phyloP scores from a whole-genome alignment of 2,888 invertebrate species.

The Eucera pruinosa region DNA sequence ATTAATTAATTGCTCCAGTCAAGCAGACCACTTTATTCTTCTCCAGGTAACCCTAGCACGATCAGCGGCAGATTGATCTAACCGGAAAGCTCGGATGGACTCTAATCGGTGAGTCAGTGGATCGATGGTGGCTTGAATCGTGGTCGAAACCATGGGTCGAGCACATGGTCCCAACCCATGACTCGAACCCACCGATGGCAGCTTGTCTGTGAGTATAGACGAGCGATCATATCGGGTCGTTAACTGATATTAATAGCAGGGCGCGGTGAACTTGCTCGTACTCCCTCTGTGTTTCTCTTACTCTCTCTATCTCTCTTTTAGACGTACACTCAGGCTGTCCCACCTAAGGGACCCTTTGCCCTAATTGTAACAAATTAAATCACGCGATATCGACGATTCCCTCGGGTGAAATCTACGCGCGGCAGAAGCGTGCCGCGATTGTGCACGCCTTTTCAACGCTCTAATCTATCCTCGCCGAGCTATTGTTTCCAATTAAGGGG shows the following conservation, averaged over 20 bases:
- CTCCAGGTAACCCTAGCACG: background rate
- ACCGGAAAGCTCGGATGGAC: slow-evolving; percentile 17
- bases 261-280: slow-evolving; percentile 76
- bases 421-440: slow-evolving; percentile 65
- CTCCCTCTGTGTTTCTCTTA: slow-evolving; percentile 9
- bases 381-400: slow-evolving; percentile 76
- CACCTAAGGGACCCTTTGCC: slow-evolving; percentile 69
- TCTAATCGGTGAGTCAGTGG: slow-evolving; percentile 70
- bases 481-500: slow-evolving; percentile 60
- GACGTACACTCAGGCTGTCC: slow-evolving; percentile 18
- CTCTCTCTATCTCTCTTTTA: slow-evolving; percentile 5
- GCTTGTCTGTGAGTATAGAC: slow-evolving; percentile 68
- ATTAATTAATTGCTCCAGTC: too few relatives aligned
- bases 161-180: slow-evolving; percentile 32
- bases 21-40: background rate
- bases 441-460: slow-evolving; percentile 65
- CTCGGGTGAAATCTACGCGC: slow-evolving; percentile 60
- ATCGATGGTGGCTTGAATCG: slow-evolving; percentile 69
- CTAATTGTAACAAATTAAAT: slow-evolving; percentile 83
- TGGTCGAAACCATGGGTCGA: slow-evolving; percentile 51
- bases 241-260: slow-evolving; percentile 84
- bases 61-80: slow-evolving; percentile 11
- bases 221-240: slow-evolving; percentile 83
- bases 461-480: slow-evolving; percentile 34
- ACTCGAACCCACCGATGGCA: slow-evolving; percentile 42